phyloP scores from a whole-genome alignment of 2,888 invertebrate genomes.

The Ophraella communa region DNA sequence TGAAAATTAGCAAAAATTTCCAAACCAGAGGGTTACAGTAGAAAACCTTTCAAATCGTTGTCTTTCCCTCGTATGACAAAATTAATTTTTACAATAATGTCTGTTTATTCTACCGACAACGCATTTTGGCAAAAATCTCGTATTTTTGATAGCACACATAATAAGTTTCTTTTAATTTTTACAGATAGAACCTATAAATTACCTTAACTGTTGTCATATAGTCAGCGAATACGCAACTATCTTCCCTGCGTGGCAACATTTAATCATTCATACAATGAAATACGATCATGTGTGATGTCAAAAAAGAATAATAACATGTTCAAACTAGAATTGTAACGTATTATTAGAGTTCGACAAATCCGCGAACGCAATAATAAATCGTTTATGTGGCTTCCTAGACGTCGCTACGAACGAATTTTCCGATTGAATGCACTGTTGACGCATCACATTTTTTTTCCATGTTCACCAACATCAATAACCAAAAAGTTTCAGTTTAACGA shows the following conservation, averaged over 20 bases:
- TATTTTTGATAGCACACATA: no score
- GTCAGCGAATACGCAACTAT: no score
- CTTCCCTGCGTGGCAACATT: background rate
- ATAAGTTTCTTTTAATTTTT: no score
- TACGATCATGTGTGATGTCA: constrained; percentile 6
- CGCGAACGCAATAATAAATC: constrained; percentile 35
- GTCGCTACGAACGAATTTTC: constrained; percentile 43
- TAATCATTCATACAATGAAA: constrained; percentile 7
- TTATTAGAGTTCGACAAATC: constrained; percentile 30
- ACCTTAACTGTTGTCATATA: no score
- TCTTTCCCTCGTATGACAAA: no score
- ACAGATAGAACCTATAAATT: no score
- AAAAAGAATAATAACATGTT: constrained; percentile 21
- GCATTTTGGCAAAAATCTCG: no score
- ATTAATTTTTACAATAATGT: no score
- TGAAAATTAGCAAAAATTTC: no score
- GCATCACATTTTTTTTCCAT: constrained; percentile 42
- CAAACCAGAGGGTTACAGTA: no score
- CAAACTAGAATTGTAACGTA: constrained; percentile 18
- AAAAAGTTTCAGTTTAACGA: constrained; percentile 39
- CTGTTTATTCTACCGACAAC: no score
- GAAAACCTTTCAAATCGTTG: no score
- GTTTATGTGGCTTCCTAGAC: constrained; percentile 32
- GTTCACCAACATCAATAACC: constrained; percentile 42
- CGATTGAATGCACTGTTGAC: constrained; percentile 41